These are phyloP conservation scores for Todiramphus saurophagus DNA, from an alignment of 2,113 vertebrate genomes.

Conservation along the genomic window DNA sequence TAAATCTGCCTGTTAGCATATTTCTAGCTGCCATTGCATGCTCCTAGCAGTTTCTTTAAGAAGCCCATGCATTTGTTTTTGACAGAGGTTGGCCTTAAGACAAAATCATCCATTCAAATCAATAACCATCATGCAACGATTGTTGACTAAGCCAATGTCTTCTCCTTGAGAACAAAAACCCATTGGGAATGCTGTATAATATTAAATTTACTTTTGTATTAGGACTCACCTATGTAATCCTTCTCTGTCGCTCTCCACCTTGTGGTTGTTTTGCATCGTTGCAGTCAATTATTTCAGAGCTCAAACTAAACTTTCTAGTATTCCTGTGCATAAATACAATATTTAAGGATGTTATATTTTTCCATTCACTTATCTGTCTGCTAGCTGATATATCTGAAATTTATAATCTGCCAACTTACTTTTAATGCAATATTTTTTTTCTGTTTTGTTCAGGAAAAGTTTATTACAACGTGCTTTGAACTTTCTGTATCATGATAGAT, in stretches of 20 bases:
- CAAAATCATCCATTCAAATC: constrained; percentile 63
- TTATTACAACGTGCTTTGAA: not conserved
- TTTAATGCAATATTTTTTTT: not conserved
- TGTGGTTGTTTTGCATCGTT: not conserved
- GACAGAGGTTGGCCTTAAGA: constrained; percentile 56
- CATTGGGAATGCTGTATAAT: not conserved
- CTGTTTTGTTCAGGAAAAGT: not conserved
- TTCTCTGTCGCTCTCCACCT: not conserved
- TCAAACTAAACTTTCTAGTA: not conserved
- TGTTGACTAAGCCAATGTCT: constrained; percentile 35
- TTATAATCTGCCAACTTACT: not conserved
- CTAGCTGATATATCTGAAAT: not conserved
- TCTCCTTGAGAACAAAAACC: constrained; percentile 28
- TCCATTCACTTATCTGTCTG: not conserved
- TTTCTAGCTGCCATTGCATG: constrained; percentile 3
- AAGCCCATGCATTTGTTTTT: constrained; percentile 48
- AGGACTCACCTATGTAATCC: not conserved
- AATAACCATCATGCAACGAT: constrained; percentile 54
- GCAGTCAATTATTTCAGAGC: not conserved
- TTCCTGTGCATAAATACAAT: not conserved
- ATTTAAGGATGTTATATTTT: not conserved
- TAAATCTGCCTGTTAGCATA: constrained; percentile 23
- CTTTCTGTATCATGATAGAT: not conserved
- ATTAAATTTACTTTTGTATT: constrained; percentile 3
- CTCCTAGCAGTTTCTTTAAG: constrained; percentile 31